Conservation (phyloP, 2,113 vertebrate genomes). For the Gambusia holbrooki region DNA sequence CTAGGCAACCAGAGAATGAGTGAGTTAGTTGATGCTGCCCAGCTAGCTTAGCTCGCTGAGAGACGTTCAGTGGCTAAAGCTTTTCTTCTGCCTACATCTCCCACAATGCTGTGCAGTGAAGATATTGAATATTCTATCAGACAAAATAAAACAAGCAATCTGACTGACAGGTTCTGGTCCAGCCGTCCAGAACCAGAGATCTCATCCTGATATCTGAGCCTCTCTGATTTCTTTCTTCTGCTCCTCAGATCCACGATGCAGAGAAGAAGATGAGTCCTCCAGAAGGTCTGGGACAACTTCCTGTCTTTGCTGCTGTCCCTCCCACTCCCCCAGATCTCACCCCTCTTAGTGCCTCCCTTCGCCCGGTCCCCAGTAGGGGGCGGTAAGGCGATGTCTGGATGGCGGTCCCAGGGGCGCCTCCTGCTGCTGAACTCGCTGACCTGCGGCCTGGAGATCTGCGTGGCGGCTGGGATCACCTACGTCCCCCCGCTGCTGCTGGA, state of each 20-base stretch:
- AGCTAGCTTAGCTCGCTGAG: too few species aligned
- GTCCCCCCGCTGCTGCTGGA: slow-evolving; percentile 84
- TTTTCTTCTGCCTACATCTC: too few species aligned
- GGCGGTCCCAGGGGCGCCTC: slow-evolving; percentile 82
- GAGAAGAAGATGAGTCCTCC: slow-evolving; percentile 71
- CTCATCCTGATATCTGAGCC: too few species aligned
- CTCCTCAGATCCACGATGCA: slow-evolving; percentile 75
- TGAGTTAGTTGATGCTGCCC: too few species aligned
- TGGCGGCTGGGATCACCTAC: slow-evolving; percentile 84
- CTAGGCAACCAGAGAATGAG: too few species aligned
- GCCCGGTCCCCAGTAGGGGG: slow-evolving; percentile 48
- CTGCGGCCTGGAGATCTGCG: slow-evolving; percentile 85
- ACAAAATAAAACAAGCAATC: too few species aligned
- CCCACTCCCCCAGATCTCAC: slow-evolving; percentile 17
- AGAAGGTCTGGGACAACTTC: slow-evolving; percentile 57
- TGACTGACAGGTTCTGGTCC: too few species aligned
- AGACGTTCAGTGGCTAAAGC: too few species aligned
- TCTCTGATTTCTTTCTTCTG: not conserved
- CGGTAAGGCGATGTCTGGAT: slow-evolving; percentile 76
- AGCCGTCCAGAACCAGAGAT: too few species aligned
- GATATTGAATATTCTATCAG: too few species aligned
- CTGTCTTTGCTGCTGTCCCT: slow-evolving; percentile 52
- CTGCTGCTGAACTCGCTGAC: slow-evolving; percentile 83
- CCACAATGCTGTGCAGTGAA: too few species aligned
- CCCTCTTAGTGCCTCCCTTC: slow-evolving; percentile 20